Conservation (phyloP, 2,797 vertebrate genomes). For the Rousettus madagascariensis region DNA sequence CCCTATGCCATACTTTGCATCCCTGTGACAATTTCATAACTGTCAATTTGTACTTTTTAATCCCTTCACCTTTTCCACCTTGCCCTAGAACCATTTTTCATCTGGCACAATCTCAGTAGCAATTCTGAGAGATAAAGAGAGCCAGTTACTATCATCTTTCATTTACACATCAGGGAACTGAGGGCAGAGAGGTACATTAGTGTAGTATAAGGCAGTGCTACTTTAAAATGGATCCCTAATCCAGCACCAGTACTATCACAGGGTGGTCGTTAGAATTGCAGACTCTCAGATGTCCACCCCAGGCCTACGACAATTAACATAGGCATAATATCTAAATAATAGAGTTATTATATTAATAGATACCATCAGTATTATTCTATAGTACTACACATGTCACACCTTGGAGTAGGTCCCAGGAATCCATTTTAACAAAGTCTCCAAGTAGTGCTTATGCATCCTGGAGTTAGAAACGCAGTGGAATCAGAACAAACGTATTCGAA, state of each 20-base stretch:
- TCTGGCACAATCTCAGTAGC: background rate
- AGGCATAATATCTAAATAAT: background rate
- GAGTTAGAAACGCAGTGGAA: background rate
- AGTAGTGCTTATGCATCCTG: background rate
- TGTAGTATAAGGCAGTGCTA: background rate
- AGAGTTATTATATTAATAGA: background rate
- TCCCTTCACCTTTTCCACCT: background rate
- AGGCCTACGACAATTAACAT: background rate
- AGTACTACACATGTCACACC: background rate
- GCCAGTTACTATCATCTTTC: background rate
- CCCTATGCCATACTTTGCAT: background rate
- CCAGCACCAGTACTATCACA: background rate
- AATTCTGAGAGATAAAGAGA: conserved; percentile 7
- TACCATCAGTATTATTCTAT: background rate
- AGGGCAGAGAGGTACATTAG: background rate
- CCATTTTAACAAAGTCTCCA: background rate
- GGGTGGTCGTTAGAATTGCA: background rate
- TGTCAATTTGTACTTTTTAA: background rate
- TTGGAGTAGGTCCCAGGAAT: background rate
- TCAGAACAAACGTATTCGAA: conserved; percentile 16
- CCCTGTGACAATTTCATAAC: background rate
- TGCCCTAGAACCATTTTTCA: background rate
- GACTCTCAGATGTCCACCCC: background rate
- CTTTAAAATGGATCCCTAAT: background rate
- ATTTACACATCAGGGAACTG: background rate